Conservation (phyloP, 2,113 vertebrate species). For the Rhinopomastus cyanomelas region DNA sequence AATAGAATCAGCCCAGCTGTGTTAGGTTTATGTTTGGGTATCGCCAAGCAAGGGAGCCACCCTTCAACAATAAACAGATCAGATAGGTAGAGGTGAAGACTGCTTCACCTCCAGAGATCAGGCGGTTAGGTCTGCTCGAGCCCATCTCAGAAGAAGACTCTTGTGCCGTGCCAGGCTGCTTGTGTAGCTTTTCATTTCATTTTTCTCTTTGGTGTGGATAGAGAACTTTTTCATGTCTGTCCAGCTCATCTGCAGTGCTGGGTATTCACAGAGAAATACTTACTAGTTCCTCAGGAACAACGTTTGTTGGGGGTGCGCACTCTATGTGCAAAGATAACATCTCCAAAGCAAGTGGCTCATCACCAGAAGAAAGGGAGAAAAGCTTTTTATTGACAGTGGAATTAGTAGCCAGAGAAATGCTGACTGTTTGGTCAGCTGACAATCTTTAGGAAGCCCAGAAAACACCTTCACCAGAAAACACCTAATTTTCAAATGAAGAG, state of each 20-base stretch:
- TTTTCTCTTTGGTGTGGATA: background rate
- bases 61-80: background rate
- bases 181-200: background rate
- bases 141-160: background rate
- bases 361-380: background rate
- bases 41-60: background rate
- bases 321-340: background rate
- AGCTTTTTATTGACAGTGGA: background rate
- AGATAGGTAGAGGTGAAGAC: background rate
- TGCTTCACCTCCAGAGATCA: background rate
- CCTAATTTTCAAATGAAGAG: background rate
- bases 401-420: background rate
- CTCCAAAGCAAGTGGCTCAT: background rate
- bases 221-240: background rate
- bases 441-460: background rate
- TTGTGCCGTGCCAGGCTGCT: background rate
- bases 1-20: slow-evolving; percentile 8
- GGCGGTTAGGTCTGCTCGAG: background rate
- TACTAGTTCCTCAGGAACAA: background rate
- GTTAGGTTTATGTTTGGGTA: background rate
- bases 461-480: background rate
- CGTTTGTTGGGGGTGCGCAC: background rate
- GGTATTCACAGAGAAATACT: background rate
- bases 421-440: background rate
- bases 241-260: background rate